Evolutionary conservation across 2,113 vertebrate genomes (phyloP).

Genomic region (Pholis gunnellus): DNA sequence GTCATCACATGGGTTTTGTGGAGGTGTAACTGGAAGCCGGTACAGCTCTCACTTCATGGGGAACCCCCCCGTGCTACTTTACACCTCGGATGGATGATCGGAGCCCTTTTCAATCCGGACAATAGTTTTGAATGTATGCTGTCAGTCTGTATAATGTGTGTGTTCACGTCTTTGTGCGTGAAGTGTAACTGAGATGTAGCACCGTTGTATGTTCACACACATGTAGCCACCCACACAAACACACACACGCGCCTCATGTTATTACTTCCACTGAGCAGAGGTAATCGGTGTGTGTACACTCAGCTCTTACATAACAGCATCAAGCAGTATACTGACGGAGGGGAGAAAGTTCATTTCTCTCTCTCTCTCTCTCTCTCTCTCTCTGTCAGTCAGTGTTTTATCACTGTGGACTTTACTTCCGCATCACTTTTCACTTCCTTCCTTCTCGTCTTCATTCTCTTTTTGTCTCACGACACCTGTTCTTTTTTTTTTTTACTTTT

Average conservation of each 20-base stretch:
- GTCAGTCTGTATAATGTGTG: slow-evolving; percentile 15
- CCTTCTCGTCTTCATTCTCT: not conserved
- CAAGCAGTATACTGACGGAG: slow-evolving; percentile 56
- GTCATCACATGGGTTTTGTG: slow-evolving; percentile 42
- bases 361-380: slow-evolving; percentile 35
- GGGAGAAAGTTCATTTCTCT: slow-evolving; percentile 69
- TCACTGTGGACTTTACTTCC: slow-evolving; percentile 71
- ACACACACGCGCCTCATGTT: slow-evolving; percentile 50
- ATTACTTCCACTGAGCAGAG: slow-evolving; percentile 65
- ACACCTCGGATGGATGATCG: slow-evolving; percentile 46
- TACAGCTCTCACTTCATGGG: slow-evolving; percentile 50
- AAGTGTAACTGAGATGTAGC: slow-evolving; percentile 45
- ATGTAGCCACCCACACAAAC: slow-evolving; percentile 5
- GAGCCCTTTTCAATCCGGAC: slow-evolving; percentile 52
- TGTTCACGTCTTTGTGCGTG: slow-evolving; percentile 41
- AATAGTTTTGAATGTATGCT: slow-evolving; percentile 37
- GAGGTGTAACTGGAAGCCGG: slow-evolving; percentile 53
- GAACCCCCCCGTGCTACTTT: slow-evolving; percentile 51
- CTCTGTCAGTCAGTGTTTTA: slow-evolving; percentile 64
- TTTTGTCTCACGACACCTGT: slow-evolving; percentile 23
- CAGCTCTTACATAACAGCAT: slow-evolving; percentile 75
- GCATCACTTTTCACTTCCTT: slow-evolving; percentile 57
- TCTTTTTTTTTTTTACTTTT: slow-evolving; percentile 5
- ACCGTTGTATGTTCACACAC: slow-evolving; percentile 36
- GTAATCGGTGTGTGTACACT: slow-evolving; percentile 72